These are phyloP conservation scores for Seriola quinqueradiata DNA, from an alignment of 2,113 vertebrate genomes.

Conservation along the genomic window DNA sequence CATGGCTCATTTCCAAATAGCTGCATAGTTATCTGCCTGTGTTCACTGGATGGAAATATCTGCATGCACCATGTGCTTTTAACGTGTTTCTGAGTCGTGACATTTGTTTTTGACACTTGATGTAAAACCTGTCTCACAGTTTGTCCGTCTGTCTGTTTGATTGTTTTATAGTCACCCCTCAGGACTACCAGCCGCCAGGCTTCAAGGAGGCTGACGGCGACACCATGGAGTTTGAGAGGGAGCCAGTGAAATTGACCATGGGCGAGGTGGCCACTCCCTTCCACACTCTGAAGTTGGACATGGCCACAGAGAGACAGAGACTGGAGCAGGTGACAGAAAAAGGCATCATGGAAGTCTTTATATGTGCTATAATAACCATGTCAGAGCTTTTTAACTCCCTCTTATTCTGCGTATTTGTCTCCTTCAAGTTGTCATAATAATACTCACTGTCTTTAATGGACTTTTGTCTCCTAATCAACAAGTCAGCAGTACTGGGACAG, in stretches of 20 bases:
- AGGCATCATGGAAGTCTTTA: background rate
- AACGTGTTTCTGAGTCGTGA: background rate
- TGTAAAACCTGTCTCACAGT: background rate
- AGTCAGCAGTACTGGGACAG: background rate
- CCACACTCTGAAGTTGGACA: constrained; percentile 90
- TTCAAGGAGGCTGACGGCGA: constrained; percentile 89
- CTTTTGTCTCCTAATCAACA: background rate
- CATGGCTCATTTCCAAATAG: background rate
- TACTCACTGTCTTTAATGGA: background rate
- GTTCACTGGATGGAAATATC: background rate
- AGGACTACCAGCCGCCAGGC: constrained; percentile 94
- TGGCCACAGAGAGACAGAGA: constrained; percentile 91
- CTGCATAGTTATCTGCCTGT: background rate
- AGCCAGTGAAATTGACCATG: constrained; percentile 90
- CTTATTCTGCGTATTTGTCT: background rate
- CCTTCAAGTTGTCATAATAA: background rate
- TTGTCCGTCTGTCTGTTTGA: background rate
- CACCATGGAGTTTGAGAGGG: constrained; percentile 88
- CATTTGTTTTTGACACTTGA: background rate
- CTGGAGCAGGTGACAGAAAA: constrained; percentile 84
- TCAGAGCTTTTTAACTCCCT: background rate
- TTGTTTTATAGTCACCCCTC: constrained; percentile 80
- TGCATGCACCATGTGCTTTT: background rate
- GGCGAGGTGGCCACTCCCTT: constrained; percentile 93
- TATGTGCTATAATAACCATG: background rate